Evolutionary conservation across 2,888 invertebrate genomes (phyloP).

Genomic region (Clivina fossor): DNA sequence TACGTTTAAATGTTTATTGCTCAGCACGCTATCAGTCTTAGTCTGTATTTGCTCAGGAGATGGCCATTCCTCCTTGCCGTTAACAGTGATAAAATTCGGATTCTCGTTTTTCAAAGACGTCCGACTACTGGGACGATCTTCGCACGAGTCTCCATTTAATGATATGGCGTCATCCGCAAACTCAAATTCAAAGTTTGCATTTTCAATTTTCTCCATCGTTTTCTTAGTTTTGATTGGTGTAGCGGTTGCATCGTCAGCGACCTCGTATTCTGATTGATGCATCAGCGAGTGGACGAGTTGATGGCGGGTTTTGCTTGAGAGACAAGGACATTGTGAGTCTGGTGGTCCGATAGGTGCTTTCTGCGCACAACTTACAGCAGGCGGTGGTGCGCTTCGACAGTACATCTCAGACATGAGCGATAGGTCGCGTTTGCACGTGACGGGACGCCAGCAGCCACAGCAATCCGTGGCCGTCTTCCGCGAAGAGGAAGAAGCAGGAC

Average conservation of each 20-base stretch:
- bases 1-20: conserved; percentile 40
- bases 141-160: conserved; percentile 47
- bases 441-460: conserved; percentile 50
- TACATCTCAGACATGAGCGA: conserved; percentile 63
- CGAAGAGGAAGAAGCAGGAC: conserved; percentile 51
- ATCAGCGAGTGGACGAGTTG: conserved; percentile 46
- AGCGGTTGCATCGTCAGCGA: conserved; percentile 58
- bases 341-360: conserved; percentile 51
- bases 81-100: conserved; percentile 60
- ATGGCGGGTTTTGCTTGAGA: conserved; percentile 41
- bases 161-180: conserved; percentile 53
- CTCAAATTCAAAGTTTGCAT: conserved; percentile 50
- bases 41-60: conserved; percentile 52
- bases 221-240: conserved; percentile 15
- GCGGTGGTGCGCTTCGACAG: conserved; percentile 51
- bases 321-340: conserved; percentile 47
- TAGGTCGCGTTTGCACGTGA: conserved; percentile 47
- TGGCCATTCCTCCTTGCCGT: conserved; percentile 73
- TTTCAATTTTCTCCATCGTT: conserved; percentile 40
- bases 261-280: conserved; percentile 57
- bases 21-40: conserved; percentile 26
- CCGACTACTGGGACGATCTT: conserved; percentile 48
- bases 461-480: conserved; percentile 42
- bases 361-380: conserved; percentile 46
- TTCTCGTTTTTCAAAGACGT: conserved; percentile 52